Conservation (phyloP, 1,140 invertebrate species). For the Drosophila busckii region DNA sequence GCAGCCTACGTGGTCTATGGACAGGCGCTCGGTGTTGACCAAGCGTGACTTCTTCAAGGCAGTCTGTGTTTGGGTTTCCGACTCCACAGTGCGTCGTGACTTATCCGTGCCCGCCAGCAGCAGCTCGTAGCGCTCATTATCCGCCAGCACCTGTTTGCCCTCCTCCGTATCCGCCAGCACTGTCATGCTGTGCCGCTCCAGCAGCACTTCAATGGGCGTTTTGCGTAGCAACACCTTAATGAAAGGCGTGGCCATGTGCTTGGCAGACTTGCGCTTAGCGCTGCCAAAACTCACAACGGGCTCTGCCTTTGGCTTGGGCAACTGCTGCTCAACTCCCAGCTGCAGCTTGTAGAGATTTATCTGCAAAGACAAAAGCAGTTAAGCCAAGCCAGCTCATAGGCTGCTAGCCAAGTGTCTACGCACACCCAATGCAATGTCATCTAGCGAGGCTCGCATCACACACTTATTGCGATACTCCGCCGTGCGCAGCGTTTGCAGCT, state of each 20-base stretch:
- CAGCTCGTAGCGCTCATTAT: slow-evolving; percentile 84
- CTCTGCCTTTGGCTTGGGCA: background rate
- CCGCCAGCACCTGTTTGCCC: slow-evolving; percentile 80
- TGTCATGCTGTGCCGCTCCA: slow-evolving; percentile 83
- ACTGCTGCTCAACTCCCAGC: slow-evolving; percentile 20
- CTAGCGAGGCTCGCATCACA: slow-evolving; percentile 63
- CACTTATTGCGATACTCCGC: slow-evolving; percentile 62
- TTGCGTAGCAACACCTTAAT: slow-evolving; percentile 83
- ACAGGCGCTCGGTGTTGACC: slow-evolving; percentile 81
- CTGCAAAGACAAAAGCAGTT: slow-evolving; percentile 5
- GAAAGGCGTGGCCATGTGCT: slow-evolving; percentile 32
- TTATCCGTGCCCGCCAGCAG: slow-evolving; percentile 83
- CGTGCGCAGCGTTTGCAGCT: slow-evolving; percentile 46
- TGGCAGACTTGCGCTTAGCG: slow-evolving; percentile 14
- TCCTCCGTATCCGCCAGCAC: slow-evolving; percentile 82
- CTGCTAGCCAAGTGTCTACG: slow-evolving; percentile 1
- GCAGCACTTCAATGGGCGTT: slow-evolving; percentile 83
- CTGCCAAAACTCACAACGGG: background rate
- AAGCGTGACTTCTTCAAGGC: slow-evolving; percentile 82
- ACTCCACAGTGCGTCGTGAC: slow-evolving; percentile 82
- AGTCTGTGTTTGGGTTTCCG: slow-evolving; percentile 84
- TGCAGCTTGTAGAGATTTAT: slow-evolving; percentile 57
- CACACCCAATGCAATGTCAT: slow-evolving; percentile 65
- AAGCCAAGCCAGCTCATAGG: background rate
- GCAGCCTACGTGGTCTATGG: slow-evolving; percentile 81